A percentile compares a stretch with the other conserved stretches of the same genome.
These are phyloP conservation scores for Mus minutoides DNA, from an alignment of 2,797 vertebrate genomes.

Conservation along the genomic window DNA sequence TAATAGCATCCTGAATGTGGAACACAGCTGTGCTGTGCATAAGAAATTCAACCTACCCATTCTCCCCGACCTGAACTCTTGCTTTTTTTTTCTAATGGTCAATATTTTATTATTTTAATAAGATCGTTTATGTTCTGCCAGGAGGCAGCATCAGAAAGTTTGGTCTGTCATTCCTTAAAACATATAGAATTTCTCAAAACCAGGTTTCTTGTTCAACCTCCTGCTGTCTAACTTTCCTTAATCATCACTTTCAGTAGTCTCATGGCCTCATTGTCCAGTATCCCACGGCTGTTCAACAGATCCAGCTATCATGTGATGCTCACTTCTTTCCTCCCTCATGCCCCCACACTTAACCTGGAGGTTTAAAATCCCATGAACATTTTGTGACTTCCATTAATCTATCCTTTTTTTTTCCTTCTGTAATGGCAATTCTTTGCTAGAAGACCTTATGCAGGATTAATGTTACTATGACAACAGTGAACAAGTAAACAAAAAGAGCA, in stretches of 20 bases:
- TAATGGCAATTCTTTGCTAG: conserved; percentile 13
- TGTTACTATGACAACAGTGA: neutral
- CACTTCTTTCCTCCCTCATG: accelerated
- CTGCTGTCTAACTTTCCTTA: neutral
- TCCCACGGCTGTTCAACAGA: neutral
- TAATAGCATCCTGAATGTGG: neutral
- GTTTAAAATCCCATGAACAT: neutral
- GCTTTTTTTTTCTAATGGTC: neutral
- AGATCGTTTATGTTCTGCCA: neutral
- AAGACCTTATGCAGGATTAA: conserved; percentile 21
- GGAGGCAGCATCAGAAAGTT: neutral
- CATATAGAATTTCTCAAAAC: neutral
- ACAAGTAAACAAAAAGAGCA: conserved; percentile 54
- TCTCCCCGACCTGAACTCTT: neutral
- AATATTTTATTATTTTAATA: neutral
- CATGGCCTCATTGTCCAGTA: neutral
- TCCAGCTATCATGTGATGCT: neutral
- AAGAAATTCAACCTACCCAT: neutral
- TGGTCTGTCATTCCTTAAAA: neutral
- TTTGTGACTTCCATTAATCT: neutral
- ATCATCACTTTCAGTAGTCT: neutral
- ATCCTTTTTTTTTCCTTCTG: neutral
- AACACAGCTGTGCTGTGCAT: no score
- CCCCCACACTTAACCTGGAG: neutral
- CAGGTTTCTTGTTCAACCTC: neutral